phyloP scores from a whole-genome alignment of 2,113 vertebrate species.

The Crotalus horridus region DNA sequence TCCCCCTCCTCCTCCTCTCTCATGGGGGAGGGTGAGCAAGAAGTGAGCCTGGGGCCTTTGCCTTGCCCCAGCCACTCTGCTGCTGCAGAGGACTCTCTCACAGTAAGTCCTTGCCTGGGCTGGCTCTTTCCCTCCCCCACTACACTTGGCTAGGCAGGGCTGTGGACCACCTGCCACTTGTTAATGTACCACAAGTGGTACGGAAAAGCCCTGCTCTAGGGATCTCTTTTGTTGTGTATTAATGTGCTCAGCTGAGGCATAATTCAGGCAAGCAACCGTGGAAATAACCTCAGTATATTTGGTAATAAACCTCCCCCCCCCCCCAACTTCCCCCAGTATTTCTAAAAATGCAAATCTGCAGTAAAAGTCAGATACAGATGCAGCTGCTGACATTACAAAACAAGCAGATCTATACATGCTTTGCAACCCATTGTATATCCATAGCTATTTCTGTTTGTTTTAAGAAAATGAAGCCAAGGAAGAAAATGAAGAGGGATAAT shows the following conservation, averaged over 20 bases:
- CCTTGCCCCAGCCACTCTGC: too few species aligned
- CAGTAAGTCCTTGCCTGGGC: too few species aligned
- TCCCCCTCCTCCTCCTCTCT: too few species aligned
- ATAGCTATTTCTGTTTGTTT: neutral
- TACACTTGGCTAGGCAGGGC: too few species aligned
- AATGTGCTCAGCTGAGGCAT: neutral
- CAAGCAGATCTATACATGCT: neutral
- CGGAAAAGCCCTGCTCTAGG: neutral
- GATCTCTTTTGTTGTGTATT: neutral
- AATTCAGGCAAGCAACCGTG: neutral
- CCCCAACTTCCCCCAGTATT: neutral
- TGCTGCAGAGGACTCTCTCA: too few species aligned
- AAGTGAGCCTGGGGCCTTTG: too few species aligned
- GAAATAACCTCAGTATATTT: neutral
- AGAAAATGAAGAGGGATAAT: neutral
- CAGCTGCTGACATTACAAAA: neutral
- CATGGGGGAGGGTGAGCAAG: too few species aligned
- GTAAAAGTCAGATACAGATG: neutral
- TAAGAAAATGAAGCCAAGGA: neutral
- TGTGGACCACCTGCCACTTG: too few species aligned
- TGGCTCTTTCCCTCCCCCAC: too few species aligned
- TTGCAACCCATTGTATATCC: neutral
- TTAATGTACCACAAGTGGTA: too few species aligned
- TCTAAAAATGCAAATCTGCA: neutral
- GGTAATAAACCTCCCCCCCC: neutral